Conservation (phyloP, 1,140 invertebrate species). For the Melitaea cinxia region DNA sequence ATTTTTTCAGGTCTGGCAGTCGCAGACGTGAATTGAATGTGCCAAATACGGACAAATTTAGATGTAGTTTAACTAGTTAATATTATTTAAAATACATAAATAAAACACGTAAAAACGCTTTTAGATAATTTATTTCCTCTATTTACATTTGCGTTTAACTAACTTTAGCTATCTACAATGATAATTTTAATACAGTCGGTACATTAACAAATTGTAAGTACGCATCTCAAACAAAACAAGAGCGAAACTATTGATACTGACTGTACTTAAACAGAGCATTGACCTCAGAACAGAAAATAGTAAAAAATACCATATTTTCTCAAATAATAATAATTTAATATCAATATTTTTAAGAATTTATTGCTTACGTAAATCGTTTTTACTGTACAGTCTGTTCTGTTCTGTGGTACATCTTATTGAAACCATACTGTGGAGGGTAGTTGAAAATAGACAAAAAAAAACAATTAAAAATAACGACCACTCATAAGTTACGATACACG, state of each 20-base stretch:
- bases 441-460: not conserved
- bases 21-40: not conserved
- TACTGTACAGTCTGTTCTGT: not conserved
- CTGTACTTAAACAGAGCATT: not conserved
- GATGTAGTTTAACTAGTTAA: not conserved
- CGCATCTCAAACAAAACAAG: not conserved
- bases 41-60: not conserved
- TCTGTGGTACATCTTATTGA: not conserved
- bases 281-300: not conserved
- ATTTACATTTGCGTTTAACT: conserved; percentile 20
- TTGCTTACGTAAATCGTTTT: not conserved
- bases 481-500: too few species aligned
- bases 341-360: not conserved
- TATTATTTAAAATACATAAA: conserved; percentile 1
- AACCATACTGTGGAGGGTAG: not conserved
- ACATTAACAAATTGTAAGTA: not conserved
- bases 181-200: conserved; percentile 7
- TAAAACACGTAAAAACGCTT: conserved; percentile 6
- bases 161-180: conserved; percentile 13
- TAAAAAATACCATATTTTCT: not conserved
- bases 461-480: too few species aligned
- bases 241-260: not conserved
- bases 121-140: conserved; percentile 23
- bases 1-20: conserved; percentile 5
- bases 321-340: not conserved